phyloP scores from a whole-genome alignment of 2,797 vertebrate species.

The Spea hammondii region DNA sequence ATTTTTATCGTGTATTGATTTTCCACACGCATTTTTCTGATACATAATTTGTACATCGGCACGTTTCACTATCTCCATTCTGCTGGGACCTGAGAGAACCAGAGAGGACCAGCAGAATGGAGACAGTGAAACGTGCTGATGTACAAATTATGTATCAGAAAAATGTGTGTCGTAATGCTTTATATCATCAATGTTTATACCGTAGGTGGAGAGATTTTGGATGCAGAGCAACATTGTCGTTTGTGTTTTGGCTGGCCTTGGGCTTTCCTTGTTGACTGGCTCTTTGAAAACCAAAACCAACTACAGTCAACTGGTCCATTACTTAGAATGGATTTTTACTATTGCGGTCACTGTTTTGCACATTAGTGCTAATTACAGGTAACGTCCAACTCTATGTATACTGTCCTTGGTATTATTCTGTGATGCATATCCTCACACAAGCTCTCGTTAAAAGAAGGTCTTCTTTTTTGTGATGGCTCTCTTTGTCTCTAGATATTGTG shows the following conservation, averaged over 20 bases:
- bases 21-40: too few relatives aligned
- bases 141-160: too few relatives aligned
- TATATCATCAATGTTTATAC: background rate
- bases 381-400: constrained; percentile 19
- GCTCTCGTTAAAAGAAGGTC: background rate
- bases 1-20: too few relatives aligned
- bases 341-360: constrained; percentile 72
- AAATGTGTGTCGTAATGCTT: background rate
- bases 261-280: constrained; percentile 66
- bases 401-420: background rate
- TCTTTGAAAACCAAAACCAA: constrained; percentile 65
- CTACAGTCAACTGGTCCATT: constrained; percentile 60
- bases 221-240: constrained; percentile 88
- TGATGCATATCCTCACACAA: too few relatives aligned
- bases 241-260: constrained; percentile 86
- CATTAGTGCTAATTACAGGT: constrained; percentile 85
- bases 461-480: background rate
- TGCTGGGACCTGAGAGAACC: too few relatives aligned
- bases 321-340: constrained; percentile 78
- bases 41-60: too few relatives aligned
- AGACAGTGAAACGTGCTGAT: too few relatives aligned
- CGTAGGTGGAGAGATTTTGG: constrained; percentile 95
- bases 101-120: too few relatives aligned
- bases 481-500: constrained; percentile 73
- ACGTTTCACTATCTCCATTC: too few relatives aligned